Evolutionary conservation across 2,113 vertebrate species (phyloP).

Genomic region (Myrmophylax atrothorax): DNA sequence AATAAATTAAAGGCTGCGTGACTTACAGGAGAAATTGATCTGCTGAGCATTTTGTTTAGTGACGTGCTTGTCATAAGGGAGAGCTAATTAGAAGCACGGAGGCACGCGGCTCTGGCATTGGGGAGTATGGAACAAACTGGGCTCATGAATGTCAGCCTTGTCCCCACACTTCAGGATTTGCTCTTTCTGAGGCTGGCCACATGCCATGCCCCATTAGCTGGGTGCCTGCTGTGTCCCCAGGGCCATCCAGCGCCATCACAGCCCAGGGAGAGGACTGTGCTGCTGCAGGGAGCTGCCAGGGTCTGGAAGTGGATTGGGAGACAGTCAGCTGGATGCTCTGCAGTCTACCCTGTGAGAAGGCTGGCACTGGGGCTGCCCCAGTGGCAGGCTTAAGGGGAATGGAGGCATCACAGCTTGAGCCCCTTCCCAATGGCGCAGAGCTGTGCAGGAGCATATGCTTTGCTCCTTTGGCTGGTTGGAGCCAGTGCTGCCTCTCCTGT

Average conservation of each 20-base stretch:
- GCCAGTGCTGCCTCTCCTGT: rapidly evolving
- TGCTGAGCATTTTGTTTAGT: slow-evolving; percentile 58
- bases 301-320: not conserved
- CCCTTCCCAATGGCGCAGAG: not conserved
- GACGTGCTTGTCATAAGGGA: slow-evolving; percentile 52
- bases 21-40: slow-evolving; percentile 56
- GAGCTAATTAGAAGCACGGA: not conserved
- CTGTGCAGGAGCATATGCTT: not conserved
- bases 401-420: not conserved
- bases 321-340: not conserved
- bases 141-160: not conserved
- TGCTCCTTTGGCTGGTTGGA: not conserved
- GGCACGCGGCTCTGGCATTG: rapidly evolving
- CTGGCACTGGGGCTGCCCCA: rapidly evolving
- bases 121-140: not conserved
- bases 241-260: not conserved
- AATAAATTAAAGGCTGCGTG: slow-evolving; percentile 69
- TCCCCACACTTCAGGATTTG: not conserved
- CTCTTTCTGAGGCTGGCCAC: not conserved
- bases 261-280: not conserved
- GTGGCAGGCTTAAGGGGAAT: rapidly evolving
- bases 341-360: not conserved
- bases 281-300: not conserved
- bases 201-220: rapidly evolving
- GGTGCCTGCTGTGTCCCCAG: not conserved